Conservation (phyloP, 2,797 vertebrate genomes). For the Sebastes elongatus region DNA sequence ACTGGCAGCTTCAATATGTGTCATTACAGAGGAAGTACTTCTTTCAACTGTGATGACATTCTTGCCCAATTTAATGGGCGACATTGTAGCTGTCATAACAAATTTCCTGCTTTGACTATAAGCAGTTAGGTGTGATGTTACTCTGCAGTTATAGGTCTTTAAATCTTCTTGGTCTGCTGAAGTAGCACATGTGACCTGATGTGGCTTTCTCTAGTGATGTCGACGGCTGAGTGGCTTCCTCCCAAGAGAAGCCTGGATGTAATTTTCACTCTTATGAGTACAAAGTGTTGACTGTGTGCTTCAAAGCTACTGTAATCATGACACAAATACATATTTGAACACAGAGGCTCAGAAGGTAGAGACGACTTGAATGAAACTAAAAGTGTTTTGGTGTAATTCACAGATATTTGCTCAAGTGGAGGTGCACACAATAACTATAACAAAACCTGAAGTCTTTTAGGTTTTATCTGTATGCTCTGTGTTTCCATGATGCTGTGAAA, state of each 20-base stretch:
- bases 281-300: not conserved
- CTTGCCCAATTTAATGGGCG: not conserved
- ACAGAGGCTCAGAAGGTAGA: not conserved
- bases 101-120: not conserved
- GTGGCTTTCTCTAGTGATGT: constrained; percentile 15
- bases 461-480: not conserved
- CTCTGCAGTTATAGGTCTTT: not conserved
- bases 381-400: not conserved
- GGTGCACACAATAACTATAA: not conserved
- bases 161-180: constrained; percentile 4
- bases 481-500: constrained; percentile 6
- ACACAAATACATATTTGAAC: constrained; percentile 1
- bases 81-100: not conserved
- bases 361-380: constrained; percentile 7
- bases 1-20: constrained; percentile 12
- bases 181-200: constrained; percentile 2
- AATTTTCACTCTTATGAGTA: constrained; percentile 2
- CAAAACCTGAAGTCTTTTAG: not conserved
- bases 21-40: constrained; percentile 34
- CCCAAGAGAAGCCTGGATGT: constrained; percentile 11
- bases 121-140: not conserved
- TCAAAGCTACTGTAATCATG: not conserved
- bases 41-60: constrained; percentile 6
- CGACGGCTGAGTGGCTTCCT: constrained; percentile 20
- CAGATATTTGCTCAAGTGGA: constrained; percentile 12